Conservation (phyloP, 2,797 vertebrate genomes). For the Manis pentadactyla region DNA sequence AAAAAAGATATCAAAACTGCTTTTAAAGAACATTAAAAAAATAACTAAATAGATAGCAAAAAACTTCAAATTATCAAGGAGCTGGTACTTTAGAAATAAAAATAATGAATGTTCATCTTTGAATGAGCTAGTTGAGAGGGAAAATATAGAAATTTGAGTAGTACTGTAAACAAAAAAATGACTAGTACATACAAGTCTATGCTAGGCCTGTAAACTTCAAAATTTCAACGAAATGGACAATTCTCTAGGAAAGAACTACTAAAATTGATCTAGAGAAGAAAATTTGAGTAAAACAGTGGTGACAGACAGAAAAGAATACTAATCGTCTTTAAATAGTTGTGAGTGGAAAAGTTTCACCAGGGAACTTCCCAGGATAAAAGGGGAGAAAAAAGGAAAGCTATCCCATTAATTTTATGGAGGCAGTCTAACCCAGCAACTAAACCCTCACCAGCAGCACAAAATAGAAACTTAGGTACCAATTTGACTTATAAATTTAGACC, state of each 20-base stretch:
- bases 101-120: slow-evolving; percentile 6
- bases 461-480: neutral
- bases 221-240: slow-evolving; percentile 26
- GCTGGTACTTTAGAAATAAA: slow-evolving; percentile 18
- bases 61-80: slow-evolving; percentile 25
- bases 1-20: slow-evolving; percentile 41
- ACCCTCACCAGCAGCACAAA: slow-evolving; percentile 6
- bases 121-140: neutral
- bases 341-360: slow-evolving; percentile 7
- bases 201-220: neutral
- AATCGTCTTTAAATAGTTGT: too few relatives aligned
- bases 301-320: neutral
- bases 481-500: slow-evolving; percentile 41
- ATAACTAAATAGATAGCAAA: neutral
- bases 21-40: neutral
- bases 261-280: slow-evolving; percentile 29
- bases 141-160: slow-evolving; percentile 32
- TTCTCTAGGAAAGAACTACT: slow-evolving; percentile 44
- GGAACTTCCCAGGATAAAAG: neutral
- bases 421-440: neutral
- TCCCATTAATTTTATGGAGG: slow-evolving; percentile 34
- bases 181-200: neutral
- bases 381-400: neutral
- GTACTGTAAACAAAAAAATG: neutral
- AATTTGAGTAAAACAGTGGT: neutral